These are phyloP conservation scores for Parazoanthus darwini DNA, from an alignment of 92 coral and sea anemone genomes.

Conservation along the genomic window DNA sequence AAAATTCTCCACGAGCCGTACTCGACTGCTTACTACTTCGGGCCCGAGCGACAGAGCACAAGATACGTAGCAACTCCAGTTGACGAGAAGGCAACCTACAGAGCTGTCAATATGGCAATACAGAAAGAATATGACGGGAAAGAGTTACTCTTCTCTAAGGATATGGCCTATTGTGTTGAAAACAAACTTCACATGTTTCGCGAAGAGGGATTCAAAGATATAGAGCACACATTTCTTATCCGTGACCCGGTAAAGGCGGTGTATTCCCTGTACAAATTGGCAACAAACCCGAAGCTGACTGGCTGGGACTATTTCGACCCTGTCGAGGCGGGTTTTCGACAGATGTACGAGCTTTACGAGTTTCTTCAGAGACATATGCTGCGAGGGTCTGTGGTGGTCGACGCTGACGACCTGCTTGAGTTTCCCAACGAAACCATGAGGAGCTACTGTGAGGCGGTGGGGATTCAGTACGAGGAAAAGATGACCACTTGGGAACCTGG, in stretches of 20 bases:
- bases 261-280: conserved; percentile 77
- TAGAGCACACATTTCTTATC: conserved; percentile 84
- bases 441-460: conserved; percentile 90
- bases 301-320: conserved; percentile 96
- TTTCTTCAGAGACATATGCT: conserved; percentile 72
- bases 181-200: conserved; percentile 73
- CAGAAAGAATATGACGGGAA: conserved; percentile 83
- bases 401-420: conserved; percentile 91
- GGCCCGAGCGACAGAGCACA: conserved; percentile 82
- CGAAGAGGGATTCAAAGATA: conserved; percentile 77
- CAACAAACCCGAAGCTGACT: conserved; percentile 91
- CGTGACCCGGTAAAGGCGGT: conserved; percentile 86
- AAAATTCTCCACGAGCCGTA: conserved; percentile 94
- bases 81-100: conserved; percentile 72
- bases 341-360: conserved; percentile 79
- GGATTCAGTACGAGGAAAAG: conserved; percentile 73
- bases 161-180: conserved; percentile 89
- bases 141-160: conserved; percentile 89
- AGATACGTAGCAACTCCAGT: conserved; percentile 71
- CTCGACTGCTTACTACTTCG: conserved; percentile 81
- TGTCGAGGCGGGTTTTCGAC: conserved; percentile 88
- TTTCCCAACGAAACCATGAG: conserved; percentile 76
- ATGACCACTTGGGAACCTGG: conserved; percentile 97
- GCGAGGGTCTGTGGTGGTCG: conserved; percentile 78
- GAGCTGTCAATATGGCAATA: conserved; percentile 61